A percentile compares a stretch with the other conserved stretches of the same genome.
These are phyloP conservation scores for Nymphalis polychloros DNA, from an alignment of 2,888 invertebrate species.

Conservation along the genomic window DNA sequence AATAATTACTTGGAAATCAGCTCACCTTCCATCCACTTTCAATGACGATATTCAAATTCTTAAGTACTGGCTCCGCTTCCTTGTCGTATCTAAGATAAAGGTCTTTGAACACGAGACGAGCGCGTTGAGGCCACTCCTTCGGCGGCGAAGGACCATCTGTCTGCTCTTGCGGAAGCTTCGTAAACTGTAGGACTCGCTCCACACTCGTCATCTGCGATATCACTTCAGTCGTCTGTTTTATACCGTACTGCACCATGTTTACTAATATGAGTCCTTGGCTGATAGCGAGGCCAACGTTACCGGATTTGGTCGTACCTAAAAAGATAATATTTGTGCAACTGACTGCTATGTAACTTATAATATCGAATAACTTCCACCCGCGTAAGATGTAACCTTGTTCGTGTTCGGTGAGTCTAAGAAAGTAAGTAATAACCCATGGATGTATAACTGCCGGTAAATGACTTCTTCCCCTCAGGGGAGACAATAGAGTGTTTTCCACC, in stretches of 20 bases:
- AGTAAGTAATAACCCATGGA: too few relatives aligned
- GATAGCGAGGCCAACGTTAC: slow-evolving; percentile 87
- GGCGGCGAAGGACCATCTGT: slow-evolving; percentile 83
- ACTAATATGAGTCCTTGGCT: slow-evolving; percentile 88
- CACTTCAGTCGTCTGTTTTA: slow-evolving; percentile 89
- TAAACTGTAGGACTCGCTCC: slow-evolving; percentile 90
- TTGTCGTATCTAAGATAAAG: slow-evolving; percentile 84
- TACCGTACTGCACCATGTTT: slow-evolving; percentile 91
- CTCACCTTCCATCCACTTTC: slow-evolving; percentile 85
- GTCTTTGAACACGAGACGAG: slow-evolving; percentile 82
- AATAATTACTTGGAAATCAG: background rate
- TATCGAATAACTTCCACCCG: too few relatives aligned
- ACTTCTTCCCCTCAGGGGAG: too few relatives aligned
- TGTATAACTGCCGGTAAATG: too few relatives aligned
- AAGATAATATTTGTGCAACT: slow-evolving; percentile 1
- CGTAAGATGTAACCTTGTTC: too few relatives aligned
- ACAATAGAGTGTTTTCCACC: too few relatives aligned
- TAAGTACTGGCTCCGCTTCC: slow-evolving; percentile 85
- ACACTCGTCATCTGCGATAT: slow-evolving; percentile 91
- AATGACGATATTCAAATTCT: slow-evolving; percentile 83
- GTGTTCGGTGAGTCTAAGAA: too few relatives aligned
- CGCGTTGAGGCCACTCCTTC: slow-evolving; percentile 83
- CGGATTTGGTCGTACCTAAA: slow-evolving; percentile 81
- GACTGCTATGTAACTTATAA: too few relatives aligned
- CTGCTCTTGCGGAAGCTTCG: slow-evolving; percentile 86